Percentiles rank a stretch among this genome's conserved stretches.
Evolutionary conservation across 37 sponge, comb jelly and placozoan species (phyloP).

Genomic region (Axinella damicornis): DNA sequence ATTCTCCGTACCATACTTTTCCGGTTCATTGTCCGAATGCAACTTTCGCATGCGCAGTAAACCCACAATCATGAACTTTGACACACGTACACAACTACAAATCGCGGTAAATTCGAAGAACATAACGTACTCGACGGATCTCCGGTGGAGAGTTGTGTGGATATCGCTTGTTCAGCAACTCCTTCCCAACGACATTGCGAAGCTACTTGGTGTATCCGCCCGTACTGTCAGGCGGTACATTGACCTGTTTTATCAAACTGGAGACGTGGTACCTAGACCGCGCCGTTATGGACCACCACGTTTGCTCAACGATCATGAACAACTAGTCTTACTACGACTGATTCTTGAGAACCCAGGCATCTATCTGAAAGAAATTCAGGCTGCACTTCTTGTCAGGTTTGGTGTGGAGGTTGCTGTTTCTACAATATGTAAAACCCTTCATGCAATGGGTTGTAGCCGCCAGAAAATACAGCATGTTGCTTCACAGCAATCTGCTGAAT

Average conservation of each 20-base stretch:
- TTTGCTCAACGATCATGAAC: slow-evolving; percentile 15
- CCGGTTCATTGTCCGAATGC: too few species aligned
- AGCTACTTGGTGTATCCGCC: neutral
- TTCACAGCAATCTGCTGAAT: slow-evolving; percentile 13
- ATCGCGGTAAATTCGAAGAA: too few species aligned
- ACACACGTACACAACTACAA: too few species aligned
- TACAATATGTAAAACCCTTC: slow-evolving; percentile 25
- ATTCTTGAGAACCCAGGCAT: slow-evolving; percentile 15
- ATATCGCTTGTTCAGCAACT: neutral
- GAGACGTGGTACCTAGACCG: slow-evolving; percentile 1
- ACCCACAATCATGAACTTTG: too few species aligned
- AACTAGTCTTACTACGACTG: slow-evolving; percentile 32
- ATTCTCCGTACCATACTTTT: too few species aligned
- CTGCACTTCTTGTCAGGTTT: neutral
- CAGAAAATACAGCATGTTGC: slow-evolving; percentile 24
- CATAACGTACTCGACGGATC: slow-evolving; percentile 22
- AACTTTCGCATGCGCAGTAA: too few species aligned
- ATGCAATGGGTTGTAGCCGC: slow-evolving; percentile 36
- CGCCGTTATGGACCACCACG: slow-evolving; percentile 14
- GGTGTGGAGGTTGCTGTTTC: neutral
- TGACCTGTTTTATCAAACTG: slow-evolving; percentile 21
- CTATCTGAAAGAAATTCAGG: slow-evolving; percentile 21
- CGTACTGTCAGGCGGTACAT: slow-evolving; percentile 8
- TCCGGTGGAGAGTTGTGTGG: slow-evolving; percentile 43
- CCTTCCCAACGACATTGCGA: neutral